A percentile compares a stretch with the other conserved stretches of the same genome.
Conservation (phyloP, 92 coral and sea anemone genomes). For the Anthopleura xanthogrammica region DNA sequence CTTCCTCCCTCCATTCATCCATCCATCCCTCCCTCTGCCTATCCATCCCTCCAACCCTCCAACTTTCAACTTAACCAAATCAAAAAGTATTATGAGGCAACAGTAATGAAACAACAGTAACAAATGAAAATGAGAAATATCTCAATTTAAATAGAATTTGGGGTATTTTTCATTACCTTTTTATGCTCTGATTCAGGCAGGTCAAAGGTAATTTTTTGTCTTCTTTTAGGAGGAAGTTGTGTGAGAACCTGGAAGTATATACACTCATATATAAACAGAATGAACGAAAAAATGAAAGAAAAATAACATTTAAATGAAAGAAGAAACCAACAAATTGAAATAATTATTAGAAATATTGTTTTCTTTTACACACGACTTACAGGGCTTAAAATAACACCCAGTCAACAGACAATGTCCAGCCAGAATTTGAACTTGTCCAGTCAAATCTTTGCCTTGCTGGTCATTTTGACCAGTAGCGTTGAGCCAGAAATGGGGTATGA, state of each 20-base stretch:
- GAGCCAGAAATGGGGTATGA: too few relatives aligned
- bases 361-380: too few relatives aligned
- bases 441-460: too few relatives aligned
- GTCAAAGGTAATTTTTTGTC: constrained; percentile 91
- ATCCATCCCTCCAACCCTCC: neutral
- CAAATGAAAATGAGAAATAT: neutral
- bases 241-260: constrained; percentile 63
- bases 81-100: neutral
- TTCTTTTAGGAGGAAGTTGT: constrained; percentile 92
- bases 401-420: too few relatives aligned
- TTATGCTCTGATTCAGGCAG: constrained; percentile 77
- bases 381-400: too few relatives aligned
- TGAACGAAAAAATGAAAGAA: neutral
- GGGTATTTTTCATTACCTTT: constrained; percentile 43
- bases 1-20: too few relatives aligned
- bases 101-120: too few relatives aligned
- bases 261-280: neutral
- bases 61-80: neutral
- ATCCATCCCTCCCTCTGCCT: too few relatives aligned
- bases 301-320: neutral
- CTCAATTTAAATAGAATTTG: neutral
- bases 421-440: too few relatives aligned
- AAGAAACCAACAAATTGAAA: neutral
- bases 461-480: too few relatives aligned
- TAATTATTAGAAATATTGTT: neutral